A percentile compares a stretch with the other conserved stretches of the same genome.
These are phyloP conservation scores for human DNA, from an alignment of 2,113 vertebrate genomes.

Conservation along the genomic window DNA sequence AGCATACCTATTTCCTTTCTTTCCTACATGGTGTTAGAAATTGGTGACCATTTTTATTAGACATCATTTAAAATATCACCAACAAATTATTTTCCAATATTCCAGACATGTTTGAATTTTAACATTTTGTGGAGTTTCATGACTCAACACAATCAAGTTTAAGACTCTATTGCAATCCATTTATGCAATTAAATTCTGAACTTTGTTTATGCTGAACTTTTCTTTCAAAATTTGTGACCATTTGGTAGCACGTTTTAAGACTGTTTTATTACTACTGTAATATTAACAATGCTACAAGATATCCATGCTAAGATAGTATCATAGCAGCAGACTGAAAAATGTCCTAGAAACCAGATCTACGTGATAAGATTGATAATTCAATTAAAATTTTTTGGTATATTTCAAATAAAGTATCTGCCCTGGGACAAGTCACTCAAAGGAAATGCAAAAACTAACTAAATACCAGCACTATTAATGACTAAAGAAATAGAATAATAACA, in stretches of 20 bases:
- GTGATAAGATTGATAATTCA: slow-evolving; percentile 5
- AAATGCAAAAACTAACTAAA: not conserved
- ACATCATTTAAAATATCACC: not conserved
- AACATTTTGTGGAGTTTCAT: not conserved
- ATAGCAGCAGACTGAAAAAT: not conserved
- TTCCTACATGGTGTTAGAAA: not conserved
- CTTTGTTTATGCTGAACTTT: not conserved
- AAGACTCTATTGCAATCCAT: not conserved
- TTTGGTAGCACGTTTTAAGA: not conserved
- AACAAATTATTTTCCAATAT: slow-evolving; percentile 33
- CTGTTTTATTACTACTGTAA: not conserved
- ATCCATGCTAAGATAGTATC: not conserved
- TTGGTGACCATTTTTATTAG: not conserved
- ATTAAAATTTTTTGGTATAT: not conserved
- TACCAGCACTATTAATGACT: not conserved
- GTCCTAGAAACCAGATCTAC: not conserved
- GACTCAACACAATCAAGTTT: slow-evolving; percentile 15
- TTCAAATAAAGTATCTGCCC: not conserved
- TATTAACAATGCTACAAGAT: not conserved
- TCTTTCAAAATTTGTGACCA: not conserved
- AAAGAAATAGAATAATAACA: not conserved
- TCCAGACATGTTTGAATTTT: not conserved
- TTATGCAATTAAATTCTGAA: not conserved
- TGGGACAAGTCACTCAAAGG: not conserved
- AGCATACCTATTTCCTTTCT: not conserved